Evolutionary conservation across 30 jellyfish, hydroid and myxozoan species (phyloP).

Genomic region (Pelagia noctiluca): DNA sequence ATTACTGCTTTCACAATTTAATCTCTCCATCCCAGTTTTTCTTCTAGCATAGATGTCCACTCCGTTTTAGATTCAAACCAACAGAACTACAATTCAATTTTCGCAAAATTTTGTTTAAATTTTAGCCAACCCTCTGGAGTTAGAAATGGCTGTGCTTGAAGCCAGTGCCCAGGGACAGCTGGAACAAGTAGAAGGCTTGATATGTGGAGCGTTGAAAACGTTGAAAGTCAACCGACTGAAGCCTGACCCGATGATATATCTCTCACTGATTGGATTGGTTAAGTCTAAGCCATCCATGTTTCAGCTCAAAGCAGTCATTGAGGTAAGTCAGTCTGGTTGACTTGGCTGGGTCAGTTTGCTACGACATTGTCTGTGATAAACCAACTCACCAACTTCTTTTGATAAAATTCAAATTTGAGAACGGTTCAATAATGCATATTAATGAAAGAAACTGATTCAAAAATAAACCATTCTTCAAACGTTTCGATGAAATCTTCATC

Average conservation of each 20-base stretch:
- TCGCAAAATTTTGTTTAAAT: background rate
- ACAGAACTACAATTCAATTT: background rate
- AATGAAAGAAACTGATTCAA: no score
- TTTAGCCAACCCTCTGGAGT: constrained; percentile 64
- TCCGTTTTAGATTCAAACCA: no score
- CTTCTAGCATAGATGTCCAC: no score
- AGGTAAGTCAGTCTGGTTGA: constrained; percentile 50
- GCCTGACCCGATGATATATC: constrained; percentile 95
- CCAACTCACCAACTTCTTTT: no score
- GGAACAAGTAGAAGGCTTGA: constrained; percentile 83
- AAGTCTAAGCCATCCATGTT: constrained; percentile 83
- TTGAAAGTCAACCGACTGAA: constrained; percentile 79
- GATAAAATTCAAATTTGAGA: no score
- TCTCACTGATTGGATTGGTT: constrained; percentile 78
- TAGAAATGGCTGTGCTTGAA: constrained; percentile 73
- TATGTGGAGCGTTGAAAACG: constrained; percentile 85
- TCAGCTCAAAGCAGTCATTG: constrained; percentile 73
- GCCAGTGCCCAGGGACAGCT: constrained; percentile 65
- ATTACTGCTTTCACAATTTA: no score
- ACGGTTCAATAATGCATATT: no score
- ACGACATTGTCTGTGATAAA: no score
- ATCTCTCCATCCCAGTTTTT: no score
- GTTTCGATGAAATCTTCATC: no score
- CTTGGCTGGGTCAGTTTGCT: no score
- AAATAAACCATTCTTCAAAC: no score